Evolutionary conservation across 2,797 vertebrate species (phyloP).

Genomic region (Chlorospingus semifuscus): DNA sequence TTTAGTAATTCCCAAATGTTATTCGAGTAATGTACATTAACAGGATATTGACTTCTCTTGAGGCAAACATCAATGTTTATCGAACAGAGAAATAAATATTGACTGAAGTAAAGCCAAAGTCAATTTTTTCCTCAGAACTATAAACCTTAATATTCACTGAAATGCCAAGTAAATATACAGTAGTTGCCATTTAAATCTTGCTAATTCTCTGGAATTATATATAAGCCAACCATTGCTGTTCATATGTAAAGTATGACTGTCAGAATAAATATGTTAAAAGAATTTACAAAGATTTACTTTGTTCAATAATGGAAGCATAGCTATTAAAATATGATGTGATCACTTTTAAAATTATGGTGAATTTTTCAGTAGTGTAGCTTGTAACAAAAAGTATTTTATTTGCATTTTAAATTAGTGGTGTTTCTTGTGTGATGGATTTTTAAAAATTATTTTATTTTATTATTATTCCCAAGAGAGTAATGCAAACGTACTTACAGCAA

Average conservation of each 20-base stretch:
- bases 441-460: neutral
- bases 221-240: neutral
- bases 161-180: slow-evolving; percentile 26
- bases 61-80: slow-evolving; percentile 59
- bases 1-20: slow-evolving; percentile 58
- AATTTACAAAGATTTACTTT: neutral
- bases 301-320: neutral
- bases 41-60: slow-evolving; percentile 57
- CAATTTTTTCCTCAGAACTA: slow-evolving; percentile 37
- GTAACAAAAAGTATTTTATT: neutral
- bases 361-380: neutral
- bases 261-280: neutral
- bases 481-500: neutral
- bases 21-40: slow-evolving; percentile 52
- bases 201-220: neutral
- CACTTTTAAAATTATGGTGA: neutral
- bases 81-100: slow-evolving; percentile 59
- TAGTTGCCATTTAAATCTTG: neutral
- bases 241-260: neutral
- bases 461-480: neutral
- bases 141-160: slow-evolving; percentile 33
- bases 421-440: neutral
- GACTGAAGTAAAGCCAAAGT: slow-evolving; percentile 43
- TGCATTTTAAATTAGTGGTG: neutral
- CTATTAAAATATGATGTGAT: neutral